Conservation (phyloP, 1,140 invertebrate species). For the Leptonema lineaticorne region DNA sequence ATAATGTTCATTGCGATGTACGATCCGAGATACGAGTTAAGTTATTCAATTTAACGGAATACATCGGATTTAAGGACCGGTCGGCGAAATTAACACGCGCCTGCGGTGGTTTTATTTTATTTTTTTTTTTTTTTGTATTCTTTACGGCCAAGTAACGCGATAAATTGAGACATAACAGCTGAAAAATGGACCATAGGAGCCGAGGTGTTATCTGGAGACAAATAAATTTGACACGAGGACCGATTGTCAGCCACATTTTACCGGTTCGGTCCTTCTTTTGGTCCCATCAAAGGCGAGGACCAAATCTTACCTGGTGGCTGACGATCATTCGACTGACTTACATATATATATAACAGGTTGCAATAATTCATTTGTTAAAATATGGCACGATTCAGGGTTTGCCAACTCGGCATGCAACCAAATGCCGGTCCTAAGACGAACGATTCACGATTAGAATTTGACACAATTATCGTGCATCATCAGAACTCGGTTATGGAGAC, state of each 20-base stretch:
- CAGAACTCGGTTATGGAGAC: too few species aligned
- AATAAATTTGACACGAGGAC: constrained; percentile 24
- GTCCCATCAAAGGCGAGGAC: not conserved
- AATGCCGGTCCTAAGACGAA: too few species aligned
- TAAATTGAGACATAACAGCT: constrained; percentile 19
- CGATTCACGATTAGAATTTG: too few species aligned
- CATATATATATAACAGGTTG: constrained; percentile 39
- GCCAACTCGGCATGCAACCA: too few species aligned
- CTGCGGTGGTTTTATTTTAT: too few species aligned
- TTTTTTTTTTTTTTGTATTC: not conserved
- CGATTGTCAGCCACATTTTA: constrained; percentile 15
- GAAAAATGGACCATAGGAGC: too few species aligned
- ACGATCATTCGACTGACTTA: constrained; percentile 34
- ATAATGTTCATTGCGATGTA: constrained; percentile 5
- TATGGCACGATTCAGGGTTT: constrained; percentile 23
- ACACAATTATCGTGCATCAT: too few species aligned
- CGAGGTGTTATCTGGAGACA: constrained; percentile 8
- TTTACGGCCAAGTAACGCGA: not conserved
- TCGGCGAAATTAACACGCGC: not conserved
- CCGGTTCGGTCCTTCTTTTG: not conserved
- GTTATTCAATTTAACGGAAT: constrained; percentile 5
- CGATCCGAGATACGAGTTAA: not conserved
- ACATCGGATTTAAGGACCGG: not conserved
- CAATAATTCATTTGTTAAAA: constrained; percentile 40
- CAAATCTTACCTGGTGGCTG: constrained; percentile 34